These are phyloP conservation scores for Plutella xylostella DNA, from an alignment of 2,888 invertebrate species.

Conservation along the genomic window DNA sequence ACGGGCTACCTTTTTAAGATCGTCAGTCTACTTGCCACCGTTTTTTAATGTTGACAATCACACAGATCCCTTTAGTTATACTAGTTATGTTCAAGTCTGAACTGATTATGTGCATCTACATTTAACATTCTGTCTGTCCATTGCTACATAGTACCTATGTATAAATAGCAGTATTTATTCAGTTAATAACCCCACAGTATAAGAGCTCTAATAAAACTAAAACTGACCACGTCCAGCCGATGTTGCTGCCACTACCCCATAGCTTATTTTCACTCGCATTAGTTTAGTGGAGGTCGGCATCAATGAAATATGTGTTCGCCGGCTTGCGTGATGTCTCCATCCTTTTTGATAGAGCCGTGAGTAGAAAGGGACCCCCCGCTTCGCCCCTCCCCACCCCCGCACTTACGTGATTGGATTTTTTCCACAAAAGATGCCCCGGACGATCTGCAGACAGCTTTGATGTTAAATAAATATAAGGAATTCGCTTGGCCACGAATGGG, in stretches of 20 bases:
- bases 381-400: slow-evolving; percentile 21
- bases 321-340: slow-evolving; percentile 57
- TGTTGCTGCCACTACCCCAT: slow-evolving; percentile 38
- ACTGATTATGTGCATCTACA: no score
- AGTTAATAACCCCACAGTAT: no score
- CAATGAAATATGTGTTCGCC: slow-evolving; percentile 57
- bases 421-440: slow-evolving; percentile 23
- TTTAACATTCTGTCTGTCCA: no score
- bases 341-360: slow-evolving; percentile 29
- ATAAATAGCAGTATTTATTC: no score
- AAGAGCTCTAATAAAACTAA: no score
- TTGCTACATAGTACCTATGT: no score
- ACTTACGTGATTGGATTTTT: slow-evolving; percentile 63
- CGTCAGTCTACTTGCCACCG: no score
- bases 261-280: slow-evolving; percentile 65
- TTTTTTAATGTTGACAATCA: no score
- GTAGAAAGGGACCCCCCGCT: slow-evolving; percentile 20
- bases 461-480: slow-evolving; percentile 25
- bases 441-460: slow-evolving; percentile 30
- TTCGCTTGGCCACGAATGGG: no score
- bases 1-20: no score
- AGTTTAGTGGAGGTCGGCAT: slow-evolving; percentile 58
- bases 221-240: background rate
- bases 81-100: no score
- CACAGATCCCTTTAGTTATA: no score